Percentiles rank a stretch among this genome's conserved stretches.
phyloP scores from a whole-genome alignment of 2,888 invertebrate genomes.

The Sesamia inferens region DNA sequence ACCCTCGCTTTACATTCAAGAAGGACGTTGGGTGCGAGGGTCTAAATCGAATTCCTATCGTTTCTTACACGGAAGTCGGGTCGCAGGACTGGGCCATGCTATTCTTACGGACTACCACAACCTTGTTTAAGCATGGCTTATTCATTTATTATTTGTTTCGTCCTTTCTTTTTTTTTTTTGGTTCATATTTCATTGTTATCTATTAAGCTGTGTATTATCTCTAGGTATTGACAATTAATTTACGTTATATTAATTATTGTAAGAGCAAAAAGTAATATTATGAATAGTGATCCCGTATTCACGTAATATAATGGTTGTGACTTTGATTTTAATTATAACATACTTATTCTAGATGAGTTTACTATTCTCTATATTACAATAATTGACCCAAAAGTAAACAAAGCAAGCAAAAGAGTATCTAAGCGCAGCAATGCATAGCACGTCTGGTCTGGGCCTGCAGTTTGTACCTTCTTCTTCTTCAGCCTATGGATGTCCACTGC shows the following conservation, averaged over 20 bases:
- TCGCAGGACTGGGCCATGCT: constrained; percentile 73
- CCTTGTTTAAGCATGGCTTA: constrained; percentile 65
- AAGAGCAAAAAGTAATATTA: background rate
- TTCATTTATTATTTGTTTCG: constrained; percentile 52
- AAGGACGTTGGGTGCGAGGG: constrained; percentile 81
- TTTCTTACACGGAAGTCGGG: constrained; percentile 78
- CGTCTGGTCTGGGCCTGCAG: no score
- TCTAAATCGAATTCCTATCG: constrained; percentile 87
- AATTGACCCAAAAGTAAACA: no score
- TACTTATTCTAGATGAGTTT: background rate
- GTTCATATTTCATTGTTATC: background rate
- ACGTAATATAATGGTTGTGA: background rate
- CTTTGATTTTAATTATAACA: background rate
- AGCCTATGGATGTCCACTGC: no score
- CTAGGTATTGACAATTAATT: background rate
- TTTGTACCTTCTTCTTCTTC: no score
- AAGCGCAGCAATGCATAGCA: no score
- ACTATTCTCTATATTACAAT: background rate
- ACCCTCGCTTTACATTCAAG: constrained; percentile 86
- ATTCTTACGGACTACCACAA: constrained; percentile 55
- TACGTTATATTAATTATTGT: background rate
- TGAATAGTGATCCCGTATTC: background rate
- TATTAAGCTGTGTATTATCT: background rate
- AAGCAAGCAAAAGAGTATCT: no score
- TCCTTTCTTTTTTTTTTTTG: constrained; percentile 21